Evolutionary conservation across 2,888 invertebrate species (phyloP), one percentile per base, ranked within the genome.

Genomic region (Drosophila mimica): DNA sequence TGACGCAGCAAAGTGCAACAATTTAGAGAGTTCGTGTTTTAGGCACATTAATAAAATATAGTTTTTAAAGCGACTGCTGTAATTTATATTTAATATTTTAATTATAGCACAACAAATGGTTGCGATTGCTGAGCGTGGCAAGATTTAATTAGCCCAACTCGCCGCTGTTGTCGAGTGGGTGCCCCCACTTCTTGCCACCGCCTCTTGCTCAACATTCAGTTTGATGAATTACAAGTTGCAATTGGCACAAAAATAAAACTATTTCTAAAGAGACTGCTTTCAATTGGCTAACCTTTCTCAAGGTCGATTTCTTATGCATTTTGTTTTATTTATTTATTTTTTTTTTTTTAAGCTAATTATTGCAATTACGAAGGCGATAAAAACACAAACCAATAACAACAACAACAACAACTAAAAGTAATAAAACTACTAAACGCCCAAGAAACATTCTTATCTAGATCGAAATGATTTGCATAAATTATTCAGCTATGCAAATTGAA

Each of bases 401-500:
- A 68, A 67, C 76, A 68, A 63, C 76, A 71, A 52, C 56, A 40
- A 20, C n/a, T 40, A 5, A 40, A 77, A 60, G 25, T 30, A 20
- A 56, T 40, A 30, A n/a, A 53, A 20, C 30, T 20, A 31, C 15
- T 43, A 73, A 71, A 69, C 73, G 70, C 80, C 70, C 79, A 81
- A 83, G 81, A 66, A 62, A 76, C 66, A 70, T 71, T 84, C 75
- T 82, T 80, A 85, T 89, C 85, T 71, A 69, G 89, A 89, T 85
- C 82, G 11, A 66, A 70, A 51, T 60, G 68, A 82, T 85, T 89
- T 89, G 85, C 85, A 89, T 85, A 89, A 87, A 89, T 74, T 88
- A 78, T 82, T 61, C 84, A 82, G 78, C 89, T 85, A 89, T 89
- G 85, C 82, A 89, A 85, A 85, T 85, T 69, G 81, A 74, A 69